Base-by-base conservation (phyloP, 2,888 invertebrate species). In the Tachina grossa region DNA sequence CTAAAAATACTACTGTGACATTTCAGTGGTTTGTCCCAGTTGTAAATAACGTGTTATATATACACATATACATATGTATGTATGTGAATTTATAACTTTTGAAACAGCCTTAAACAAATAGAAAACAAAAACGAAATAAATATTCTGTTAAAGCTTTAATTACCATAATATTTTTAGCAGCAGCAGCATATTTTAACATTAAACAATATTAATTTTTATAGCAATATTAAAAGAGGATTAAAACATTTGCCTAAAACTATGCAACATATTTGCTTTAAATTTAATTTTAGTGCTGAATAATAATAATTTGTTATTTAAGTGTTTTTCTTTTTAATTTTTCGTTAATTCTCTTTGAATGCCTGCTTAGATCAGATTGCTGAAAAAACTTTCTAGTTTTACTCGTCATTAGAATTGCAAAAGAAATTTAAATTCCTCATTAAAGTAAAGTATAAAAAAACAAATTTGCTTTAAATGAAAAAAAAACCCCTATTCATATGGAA, bases 81-180 rank as follows among this genome's bases (percentile, higher is more conserved):
- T 13, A 75, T 63, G 51, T 75, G 22, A 11, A 8, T 59, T 72
- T 13, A 47, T 31, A 76, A 9, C 53, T 45, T 53, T 63, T 45
- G 9, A 22, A 31, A 53, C 9, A 65, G 16, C 43, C 16, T 43
- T 19, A 55, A 61, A 14, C 8, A 22, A 75, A n/a, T 9, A 45
- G 6, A 43, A 8, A 43, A 19, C 16, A 45, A 16, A n/a, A 16
- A 39, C n/a, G 1, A 39, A 72, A 59, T 59, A 19, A 55, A 9
- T 10, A 9, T 13, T 55, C 10, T 13, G 11, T 13, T 11, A 4
- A 45, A 13, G 45, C 45, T 45, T 45, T 45, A 45, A 45, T 10
- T 45, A 45, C 13, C 10, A 10, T 11, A 45, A 45, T 13, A 45
- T 45, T 31, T 31, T 31, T 31, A 31, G 31, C 31, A 31, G 31